phyloP scores from a whole-genome alignment of 2,888 invertebrate species.

The Drosophila mercatorum region DNA sequence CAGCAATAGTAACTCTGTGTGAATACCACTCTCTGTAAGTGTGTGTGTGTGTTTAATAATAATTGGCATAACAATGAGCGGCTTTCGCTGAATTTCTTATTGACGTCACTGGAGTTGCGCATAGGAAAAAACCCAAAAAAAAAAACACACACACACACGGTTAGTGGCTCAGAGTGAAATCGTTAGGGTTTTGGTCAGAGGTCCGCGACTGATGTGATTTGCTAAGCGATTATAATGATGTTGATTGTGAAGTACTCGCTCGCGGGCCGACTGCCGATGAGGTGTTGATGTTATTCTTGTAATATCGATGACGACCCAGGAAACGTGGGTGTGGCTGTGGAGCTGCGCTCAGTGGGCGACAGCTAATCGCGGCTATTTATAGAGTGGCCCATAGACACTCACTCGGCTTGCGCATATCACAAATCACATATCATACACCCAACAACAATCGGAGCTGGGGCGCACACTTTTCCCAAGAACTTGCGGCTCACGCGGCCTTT shows the following conservation, averaged over 20 bases:
- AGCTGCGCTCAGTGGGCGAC: neutral
- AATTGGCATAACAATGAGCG: slow-evolving; percentile 26
- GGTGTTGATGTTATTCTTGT: slow-evolving; percentile 29
- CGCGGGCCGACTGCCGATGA: slow-evolving; percentile 1
- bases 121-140: slow-evolving; percentile 39
- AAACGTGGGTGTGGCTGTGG: slow-evolving; percentile 38
- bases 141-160: neutral
- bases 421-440: neutral
- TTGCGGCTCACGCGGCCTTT: slow-evolving; percentile 39
- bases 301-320: slow-evolving; percentile 38
- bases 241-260: slow-evolving; percentile 4
- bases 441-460: neutral
- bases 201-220: slow-evolving; percentile 36
- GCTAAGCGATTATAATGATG: slow-evolving; percentile 44
- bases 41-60: slow-evolving; percentile 24
- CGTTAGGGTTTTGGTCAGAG: slow-evolving; percentile 16
- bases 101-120: slow-evolving; percentile 38
- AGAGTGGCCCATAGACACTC: slow-evolving; percentile 2
- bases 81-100: slow-evolving; percentile 60
- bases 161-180: neutral
- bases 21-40: neutral
- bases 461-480: slow-evolving; percentile 25
- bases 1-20: too few species aligned
- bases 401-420: slow-evolving; percentile 24
- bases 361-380: slow-evolving; percentile 39